These are phyloP conservation scores for Notamacropus eugenii DNA, from an alignment of 2,797 vertebrate species.

Conservation along the genomic window DNA sequence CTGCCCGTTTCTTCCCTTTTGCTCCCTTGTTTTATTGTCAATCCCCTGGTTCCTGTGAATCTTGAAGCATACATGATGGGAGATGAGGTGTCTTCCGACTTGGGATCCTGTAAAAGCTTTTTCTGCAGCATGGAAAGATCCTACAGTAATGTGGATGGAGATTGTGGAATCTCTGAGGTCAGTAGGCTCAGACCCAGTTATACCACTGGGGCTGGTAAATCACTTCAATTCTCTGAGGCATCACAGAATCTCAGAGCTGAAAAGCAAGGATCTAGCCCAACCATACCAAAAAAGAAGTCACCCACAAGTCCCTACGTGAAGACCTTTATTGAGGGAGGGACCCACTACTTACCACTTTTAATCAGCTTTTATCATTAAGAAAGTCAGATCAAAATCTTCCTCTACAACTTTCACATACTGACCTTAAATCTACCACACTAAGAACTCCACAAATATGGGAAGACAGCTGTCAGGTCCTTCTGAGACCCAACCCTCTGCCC, in stretches of 20 bases:
- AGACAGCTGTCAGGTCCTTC: neutral
- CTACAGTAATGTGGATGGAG: neutral
- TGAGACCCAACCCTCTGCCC: neutral
- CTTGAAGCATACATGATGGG: neutral
- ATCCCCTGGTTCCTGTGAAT: neutral
- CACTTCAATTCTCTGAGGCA: neutral
- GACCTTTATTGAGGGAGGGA: neutral
- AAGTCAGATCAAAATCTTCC: neutral
- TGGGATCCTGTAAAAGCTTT: fast-evolving
- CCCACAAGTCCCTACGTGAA: neutral
- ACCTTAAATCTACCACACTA: neutral
- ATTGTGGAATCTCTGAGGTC: neutral
- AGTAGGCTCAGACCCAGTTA: neutral
- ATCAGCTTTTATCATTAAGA: neutral
- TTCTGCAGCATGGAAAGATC: neutral
- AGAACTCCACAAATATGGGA: neutral
- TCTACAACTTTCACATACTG: neutral
- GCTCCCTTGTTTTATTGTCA: neutral
- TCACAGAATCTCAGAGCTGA: neutral
- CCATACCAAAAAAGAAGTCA: neutral
- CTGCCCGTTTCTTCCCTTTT: constrained; percentile 7
- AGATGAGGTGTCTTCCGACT: fast-evolving
- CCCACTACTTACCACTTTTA: neutral
- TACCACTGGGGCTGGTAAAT: neutral
- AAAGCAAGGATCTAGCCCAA: neutral